Percentiles rank a stretch among this genome's conserved stretches.
phyloP scores from a whole-genome alignment of 2,113 vertebrate species.

The Poicephalus gulielmi region DNA sequence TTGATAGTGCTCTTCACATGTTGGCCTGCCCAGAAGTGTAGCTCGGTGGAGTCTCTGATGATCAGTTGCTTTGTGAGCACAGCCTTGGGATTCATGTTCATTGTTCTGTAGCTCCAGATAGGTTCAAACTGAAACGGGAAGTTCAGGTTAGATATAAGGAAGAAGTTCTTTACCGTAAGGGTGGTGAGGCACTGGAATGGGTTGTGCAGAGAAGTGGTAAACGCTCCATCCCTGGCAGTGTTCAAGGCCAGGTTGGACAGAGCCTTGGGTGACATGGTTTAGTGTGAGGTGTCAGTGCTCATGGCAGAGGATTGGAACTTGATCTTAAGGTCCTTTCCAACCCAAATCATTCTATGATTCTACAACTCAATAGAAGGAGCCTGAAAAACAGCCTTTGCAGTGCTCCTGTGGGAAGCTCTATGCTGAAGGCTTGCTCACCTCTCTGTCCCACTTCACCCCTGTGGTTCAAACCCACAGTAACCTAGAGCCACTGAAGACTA shows the following conservation, averaged over 20 bases:
- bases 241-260: background rate
- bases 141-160: background rate
- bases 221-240: background rate
- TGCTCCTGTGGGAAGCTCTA: background rate
- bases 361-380: background rate
- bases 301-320: background rate
- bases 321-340: background rate
- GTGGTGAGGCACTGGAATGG: background rate
- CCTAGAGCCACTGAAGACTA: background rate
- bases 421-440: background rate
- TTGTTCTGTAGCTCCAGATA: background rate
- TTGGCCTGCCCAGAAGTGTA: background rate
- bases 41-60: accelerated
- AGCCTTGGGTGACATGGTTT: background rate
- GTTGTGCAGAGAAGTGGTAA: background rate
- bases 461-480: accelerated
- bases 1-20: background rate
- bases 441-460: background rate
- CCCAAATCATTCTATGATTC: background rate
- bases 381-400: background rate
- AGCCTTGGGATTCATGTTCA: background rate
- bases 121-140: background rate
- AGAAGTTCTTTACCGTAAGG: background rate
- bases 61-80: background rate
- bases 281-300: background rate